Percentiles rank a stretch among this genome's conserved stretches.
phyloP scores from a whole-genome alignment of 2,113 vertebrate genomes.

The Ellobius talpinus region DNA sequence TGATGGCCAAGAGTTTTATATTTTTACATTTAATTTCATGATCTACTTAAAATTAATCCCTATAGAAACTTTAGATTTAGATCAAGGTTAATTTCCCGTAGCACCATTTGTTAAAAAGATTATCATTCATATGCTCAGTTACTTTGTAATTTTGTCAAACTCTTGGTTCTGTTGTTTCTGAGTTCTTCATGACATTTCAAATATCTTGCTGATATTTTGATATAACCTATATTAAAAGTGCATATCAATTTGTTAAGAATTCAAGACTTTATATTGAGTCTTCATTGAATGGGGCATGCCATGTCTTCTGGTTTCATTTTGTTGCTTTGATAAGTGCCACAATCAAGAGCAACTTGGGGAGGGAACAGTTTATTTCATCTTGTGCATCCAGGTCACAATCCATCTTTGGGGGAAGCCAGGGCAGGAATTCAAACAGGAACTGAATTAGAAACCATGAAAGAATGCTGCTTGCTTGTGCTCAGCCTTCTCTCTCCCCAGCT shows the following conservation, averaged over 20 bases:
- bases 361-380: neutral
- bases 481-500: neutral
- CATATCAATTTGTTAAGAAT: neutral
- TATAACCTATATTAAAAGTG: neutral
- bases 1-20: neutral
- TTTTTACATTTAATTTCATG: neutral
- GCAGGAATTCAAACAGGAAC: neutral
- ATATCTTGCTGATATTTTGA: neutral
- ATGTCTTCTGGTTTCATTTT: neutral
- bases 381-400: neutral
- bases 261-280: neutral
- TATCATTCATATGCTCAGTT: neutral
- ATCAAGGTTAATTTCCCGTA: neutral
- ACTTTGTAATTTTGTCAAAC: conserved; percentile 21
- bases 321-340: neutral
- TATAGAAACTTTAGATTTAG: neutral
- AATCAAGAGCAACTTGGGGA: neutral
- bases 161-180: neutral
- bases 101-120: neutral
- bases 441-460: neutral
- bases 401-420: neutral
- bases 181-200: neutral
- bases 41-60: neutral
- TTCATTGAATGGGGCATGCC: neutral
- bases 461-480: neutral